Base-by-base conservation (phyloP, 2,113 vertebrate genomes). In the Chitala chitala region DNA sequence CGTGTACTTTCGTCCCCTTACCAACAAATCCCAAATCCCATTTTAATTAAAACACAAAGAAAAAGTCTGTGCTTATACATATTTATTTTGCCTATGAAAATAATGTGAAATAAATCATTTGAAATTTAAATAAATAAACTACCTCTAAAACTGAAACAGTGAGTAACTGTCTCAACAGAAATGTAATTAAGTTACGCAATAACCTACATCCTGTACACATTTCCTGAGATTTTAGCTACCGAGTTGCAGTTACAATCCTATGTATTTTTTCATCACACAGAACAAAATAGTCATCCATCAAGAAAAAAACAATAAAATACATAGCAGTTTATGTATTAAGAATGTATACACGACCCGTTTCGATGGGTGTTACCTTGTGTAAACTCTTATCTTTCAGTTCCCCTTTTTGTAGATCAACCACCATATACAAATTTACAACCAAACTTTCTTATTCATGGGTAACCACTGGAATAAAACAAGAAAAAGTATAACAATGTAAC, bases 91-190 rank as follows among this genome's bases (percentile, higher is more conserved):
- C 86, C 94, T 96, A 96, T 95, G 96, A 98, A 98, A 99, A 99
- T 98, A 99, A 95, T 93, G 84, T 96, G 92, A 94, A 95, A 98
- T 98, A 99, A 98, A 98, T 98, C 97, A 93, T 96, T 93, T 96
- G 78, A 87, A 93, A 90, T 92, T 92, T 95, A 76, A 95, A 99
- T 99, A 99, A 98, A 98, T 98, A 95, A 88, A 91, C 92, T 94
- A 95, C 86, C 29, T 92, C 92, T 94, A 96, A 92, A 94, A 93
- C 88, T 85, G 89, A 77, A 89, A 89, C 84, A 85, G 87, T 86
- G 81, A 77, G 68, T 76, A 78, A 56, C 58, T 80, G 75, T 58
- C 81, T 76, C 54, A n/a, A n/a, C 82, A 79, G 76, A 88, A 89
- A 90, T 88, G 88, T 80, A 90, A 86, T 85, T 87, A 86, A 86